These are phyloP conservation scores for Pammene fasciana DNA, from an alignment of 2,888 invertebrate species.

Conservation along the genomic window DNA sequence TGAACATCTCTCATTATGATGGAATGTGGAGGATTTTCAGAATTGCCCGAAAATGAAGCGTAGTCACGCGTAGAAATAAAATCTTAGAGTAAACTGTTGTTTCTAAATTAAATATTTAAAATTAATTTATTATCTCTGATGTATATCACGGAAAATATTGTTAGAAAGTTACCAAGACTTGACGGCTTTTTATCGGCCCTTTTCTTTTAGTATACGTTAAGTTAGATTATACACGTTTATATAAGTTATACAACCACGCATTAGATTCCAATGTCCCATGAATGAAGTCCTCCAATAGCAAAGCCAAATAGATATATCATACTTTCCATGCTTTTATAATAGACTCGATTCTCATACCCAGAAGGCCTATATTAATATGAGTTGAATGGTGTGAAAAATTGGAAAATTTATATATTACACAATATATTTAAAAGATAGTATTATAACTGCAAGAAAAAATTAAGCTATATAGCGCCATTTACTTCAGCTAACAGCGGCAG, in stretches of 20 bases:
- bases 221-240: conserved; percentile 5
- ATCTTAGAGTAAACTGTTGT: not conserved
- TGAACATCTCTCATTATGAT: too few species aligned
- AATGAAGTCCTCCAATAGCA: conserved; percentile 26
- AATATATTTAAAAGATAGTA: conserved; percentile 4
- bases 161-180: conserved; percentile 23
- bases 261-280: conserved; percentile 13
- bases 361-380: conserved; percentile 2
- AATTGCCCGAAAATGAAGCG: too few species aligned
- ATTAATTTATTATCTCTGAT: conserved; percentile 2
- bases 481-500: too few species aligned
- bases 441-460: not conserved
- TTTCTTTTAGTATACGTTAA: not conserved
- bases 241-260: not conserved
- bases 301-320: conserved; percentile 31
- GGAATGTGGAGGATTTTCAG: too few species aligned
- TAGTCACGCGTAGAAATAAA: not conserved
- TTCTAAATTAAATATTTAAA: not conserved
- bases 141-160: not conserved
- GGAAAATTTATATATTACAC: not conserved
- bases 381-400: not conserved
- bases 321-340: not conserved
- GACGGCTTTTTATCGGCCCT: conserved; percentile 9
- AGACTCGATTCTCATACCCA: not conserved
- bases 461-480: too few species aligned